Evolutionary conservation across 2,888 invertebrate species (phyloP).

Genomic region (Acanthosoma haemorrhoidale): DNA sequence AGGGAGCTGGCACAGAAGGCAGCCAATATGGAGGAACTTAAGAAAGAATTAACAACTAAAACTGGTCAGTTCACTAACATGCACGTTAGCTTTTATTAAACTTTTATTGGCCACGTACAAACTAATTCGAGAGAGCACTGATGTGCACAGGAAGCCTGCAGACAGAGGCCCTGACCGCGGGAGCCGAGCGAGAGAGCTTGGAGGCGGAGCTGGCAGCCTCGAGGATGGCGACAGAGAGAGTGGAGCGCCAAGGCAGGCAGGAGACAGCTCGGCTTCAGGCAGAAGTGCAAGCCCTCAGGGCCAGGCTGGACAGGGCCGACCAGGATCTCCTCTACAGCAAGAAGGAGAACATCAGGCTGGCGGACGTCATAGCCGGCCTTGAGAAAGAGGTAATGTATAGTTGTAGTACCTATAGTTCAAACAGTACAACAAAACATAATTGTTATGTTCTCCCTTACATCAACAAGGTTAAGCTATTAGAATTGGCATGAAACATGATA

Average conservation of each 20-base stretch:
- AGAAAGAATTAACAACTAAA: slow-evolving; percentile 72
- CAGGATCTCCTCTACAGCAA: slow-evolving; percentile 74
- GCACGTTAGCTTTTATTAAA: too few relatives aligned
- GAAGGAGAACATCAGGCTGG: slow-evolving; percentile 69
- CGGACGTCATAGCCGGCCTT: slow-evolving; percentile 69
- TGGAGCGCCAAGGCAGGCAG: slow-evolving; percentile 69
- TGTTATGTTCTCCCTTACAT: too few relatives aligned
- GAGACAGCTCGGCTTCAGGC: slow-evolving; percentile 69
- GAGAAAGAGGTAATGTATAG: slow-evolving; percentile 66
- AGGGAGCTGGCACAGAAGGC: slow-evolving; percentile 72
- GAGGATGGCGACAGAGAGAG: slow-evolving; percentile 59
- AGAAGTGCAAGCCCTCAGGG: slow-evolving; percentile 66
- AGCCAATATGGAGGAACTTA: slow-evolving; percentile 68
- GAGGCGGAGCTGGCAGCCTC: slow-evolving; percentile 73
- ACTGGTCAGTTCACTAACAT: slow-evolving; percentile 54
- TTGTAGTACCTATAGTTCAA: too few relatives aligned
- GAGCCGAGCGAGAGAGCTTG: slow-evolving; percentile 70
- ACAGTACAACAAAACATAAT: too few relatives aligned
- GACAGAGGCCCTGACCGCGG: slow-evolving; percentile 67
- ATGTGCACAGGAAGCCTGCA: slow-evolving; percentile 59
- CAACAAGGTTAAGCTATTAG: too few relatives aligned
- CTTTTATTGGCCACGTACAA: too few relatives aligned
- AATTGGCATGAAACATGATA: too few relatives aligned
- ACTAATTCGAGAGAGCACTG: too few relatives aligned
- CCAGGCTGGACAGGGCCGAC: slow-evolving; percentile 72